phyloP scores from a whole-genome alignment of 1,140 invertebrate genomes.

The Odontomachus brunneus region DNA sequence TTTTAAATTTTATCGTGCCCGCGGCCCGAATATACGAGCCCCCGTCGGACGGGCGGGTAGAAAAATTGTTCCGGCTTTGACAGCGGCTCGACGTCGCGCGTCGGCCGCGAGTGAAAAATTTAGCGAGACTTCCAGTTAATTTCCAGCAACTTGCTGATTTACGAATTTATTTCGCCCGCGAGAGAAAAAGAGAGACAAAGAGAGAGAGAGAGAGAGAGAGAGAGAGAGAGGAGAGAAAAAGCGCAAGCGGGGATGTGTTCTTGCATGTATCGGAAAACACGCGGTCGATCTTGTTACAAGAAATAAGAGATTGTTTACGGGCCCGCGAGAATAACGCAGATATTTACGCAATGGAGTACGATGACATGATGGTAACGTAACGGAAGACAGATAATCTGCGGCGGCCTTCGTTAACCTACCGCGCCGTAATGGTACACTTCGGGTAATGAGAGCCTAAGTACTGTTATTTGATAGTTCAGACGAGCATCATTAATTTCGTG shows the following conservation, averaged over 20 bases:
- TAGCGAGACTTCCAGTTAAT: slow-evolving; percentile 56
- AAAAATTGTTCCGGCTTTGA: slow-evolving; percentile 72
- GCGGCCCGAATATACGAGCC: slow-evolving; percentile 56
- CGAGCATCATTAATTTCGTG: slow-evolving; percentile 67
- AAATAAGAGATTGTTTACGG: slow-evolving; percentile 37
- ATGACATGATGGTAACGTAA: slow-evolving; percentile 65
- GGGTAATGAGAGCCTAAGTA: slow-evolving; percentile 74
- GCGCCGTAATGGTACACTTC: slow-evolving; percentile 71
- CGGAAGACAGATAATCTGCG: slow-evolving; percentile 72
- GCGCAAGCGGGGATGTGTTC: neutral
- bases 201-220: no score
- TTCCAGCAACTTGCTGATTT: slow-evolving; percentile 42
- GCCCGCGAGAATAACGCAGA: slow-evolving; percentile 14
- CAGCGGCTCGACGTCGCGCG: slow-evolving; percentile 48
- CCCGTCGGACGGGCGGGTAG: slow-evolving; percentile 27
- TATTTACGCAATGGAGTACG: slow-evolving; percentile 58
- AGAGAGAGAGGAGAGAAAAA: neutral
- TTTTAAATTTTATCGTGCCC: slow-evolving; percentile 77
- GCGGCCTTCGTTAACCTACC: slow-evolving; percentile 72
- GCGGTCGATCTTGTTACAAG: neutral
- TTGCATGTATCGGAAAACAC: neutral
- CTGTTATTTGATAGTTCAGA: slow-evolving; percentile 73
- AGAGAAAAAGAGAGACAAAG: no score
- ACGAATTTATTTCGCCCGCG: slow-evolving; percentile 42
- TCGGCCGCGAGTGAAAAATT: slow-evolving; percentile 50